Conservation (phyloP, 2,113 vertebrate species). For the Semicossyphus pulcher region DNA sequence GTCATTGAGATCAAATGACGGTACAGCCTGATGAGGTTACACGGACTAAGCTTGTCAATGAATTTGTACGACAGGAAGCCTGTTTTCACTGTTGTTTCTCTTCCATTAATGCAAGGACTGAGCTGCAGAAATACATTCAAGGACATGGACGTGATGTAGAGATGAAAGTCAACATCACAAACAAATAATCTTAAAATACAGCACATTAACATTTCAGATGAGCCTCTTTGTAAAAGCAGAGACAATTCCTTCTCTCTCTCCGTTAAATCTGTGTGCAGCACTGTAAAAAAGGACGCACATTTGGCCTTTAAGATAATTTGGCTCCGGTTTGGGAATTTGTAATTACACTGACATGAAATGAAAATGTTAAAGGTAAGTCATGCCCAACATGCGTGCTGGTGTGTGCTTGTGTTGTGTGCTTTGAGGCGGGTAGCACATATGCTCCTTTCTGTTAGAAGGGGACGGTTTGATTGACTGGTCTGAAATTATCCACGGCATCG, state of each 20-base stretch:
- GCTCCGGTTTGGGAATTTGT: slow-evolving; percentile 26
- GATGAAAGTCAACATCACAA: slow-evolving; percentile 28
- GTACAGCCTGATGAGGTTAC: slow-evolving; percentile 18
- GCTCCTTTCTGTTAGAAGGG: slow-evolving; percentile 41
- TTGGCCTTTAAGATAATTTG: slow-evolving; percentile 44
- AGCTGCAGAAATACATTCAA: not conserved
- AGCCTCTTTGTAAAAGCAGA: slow-evolving; percentile 2
- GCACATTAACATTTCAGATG: slow-evolving; percentile 11
- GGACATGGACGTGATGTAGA: slow-evolving; percentile 3
- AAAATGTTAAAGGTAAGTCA: slow-evolving; percentile 46
- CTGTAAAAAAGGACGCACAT: slow-evolving; percentile 20
- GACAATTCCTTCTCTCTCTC: not conserved
- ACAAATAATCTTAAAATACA: slow-evolving; percentile 21
- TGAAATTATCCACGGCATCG: slow-evolving; percentile 75
- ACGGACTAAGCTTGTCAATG: slow-evolving; percentile 8
- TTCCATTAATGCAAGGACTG: not conserved
- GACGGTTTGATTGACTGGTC: slow-evolving; percentile 74
- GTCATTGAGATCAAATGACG: slow-evolving; percentile 32
- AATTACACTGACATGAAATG: slow-evolving; percentile 35
- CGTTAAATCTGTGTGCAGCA: slow-evolving; percentile 6
- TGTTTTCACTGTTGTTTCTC: not conserved
- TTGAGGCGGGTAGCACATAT: slow-evolving; percentile 38
- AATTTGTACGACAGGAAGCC: slow-evolving; percentile 12
- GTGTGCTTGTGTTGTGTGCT: slow-evolving; percentile 14
- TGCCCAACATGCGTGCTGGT: not conserved